phyloP scores from a whole-genome alignment of 2,113 vertebrate genomes.

The Montifringilla adamsi region DNA sequence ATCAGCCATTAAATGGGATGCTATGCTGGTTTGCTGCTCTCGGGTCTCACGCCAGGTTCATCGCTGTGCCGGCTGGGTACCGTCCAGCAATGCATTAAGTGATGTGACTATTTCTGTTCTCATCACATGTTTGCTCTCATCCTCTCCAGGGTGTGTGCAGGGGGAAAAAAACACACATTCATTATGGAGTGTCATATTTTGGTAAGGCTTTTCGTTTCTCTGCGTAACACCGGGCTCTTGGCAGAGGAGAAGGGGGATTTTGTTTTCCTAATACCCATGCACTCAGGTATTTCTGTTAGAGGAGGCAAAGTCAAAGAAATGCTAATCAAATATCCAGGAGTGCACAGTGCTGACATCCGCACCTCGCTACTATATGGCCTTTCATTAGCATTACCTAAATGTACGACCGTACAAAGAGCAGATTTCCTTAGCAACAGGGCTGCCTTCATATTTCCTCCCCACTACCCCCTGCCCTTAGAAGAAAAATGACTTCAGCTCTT shows the following conservation, averaged over 20 bases:
- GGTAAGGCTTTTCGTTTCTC: neutral
- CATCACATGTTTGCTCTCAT: constrained; percentile 57
- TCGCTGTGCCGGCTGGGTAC: constrained; percentile 44
- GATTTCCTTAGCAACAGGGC: constrained; percentile 65
- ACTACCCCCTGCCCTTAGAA: constrained; percentile 64
- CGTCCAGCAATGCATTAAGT: constrained; percentile 63
- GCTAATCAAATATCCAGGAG: constrained; percentile 63
- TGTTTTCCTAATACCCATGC: constrained; percentile 5
- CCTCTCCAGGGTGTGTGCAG: constrained; percentile 22
- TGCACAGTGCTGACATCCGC: constrained; percentile 57
- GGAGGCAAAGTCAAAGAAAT: constrained; percentile 56
- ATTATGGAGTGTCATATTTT: constrained; percentile 11
- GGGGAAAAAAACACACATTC: neutral
- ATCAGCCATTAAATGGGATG: constrained; percentile 61
- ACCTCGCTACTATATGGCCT: constrained; percentile 58
- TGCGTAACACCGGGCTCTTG: neutral
- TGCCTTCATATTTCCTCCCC: constrained; percentile 64
- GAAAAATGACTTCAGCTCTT: constrained; percentile 62
- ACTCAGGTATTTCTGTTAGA: constrained; percentile 29
- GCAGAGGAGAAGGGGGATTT: constrained; percentile 9
- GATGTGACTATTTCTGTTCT: constrained; percentile 63
- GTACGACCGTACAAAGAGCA: constrained; percentile 57
- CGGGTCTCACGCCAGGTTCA: constrained; percentile 47
- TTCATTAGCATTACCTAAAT: constrained; percentile 69
- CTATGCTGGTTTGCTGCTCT: constrained; percentile 28